phyloP scores from a whole-genome alignment of 2,113 vertebrate species.

The Eolophus roseicapilla region DNA sequence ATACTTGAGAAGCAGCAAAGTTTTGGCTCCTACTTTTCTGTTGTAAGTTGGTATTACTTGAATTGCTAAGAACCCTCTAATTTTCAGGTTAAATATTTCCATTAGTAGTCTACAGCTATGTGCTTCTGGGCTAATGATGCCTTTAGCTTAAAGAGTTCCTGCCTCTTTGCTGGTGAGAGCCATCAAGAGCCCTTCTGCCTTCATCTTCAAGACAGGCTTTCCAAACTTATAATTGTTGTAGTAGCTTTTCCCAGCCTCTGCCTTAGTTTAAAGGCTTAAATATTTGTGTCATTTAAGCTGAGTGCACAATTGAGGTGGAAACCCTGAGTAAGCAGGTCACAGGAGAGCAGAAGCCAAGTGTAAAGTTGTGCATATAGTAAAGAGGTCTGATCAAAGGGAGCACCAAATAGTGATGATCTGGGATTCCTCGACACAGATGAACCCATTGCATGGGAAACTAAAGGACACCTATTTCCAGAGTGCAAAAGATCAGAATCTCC shows the following conservation, averaged over 20 bases:
- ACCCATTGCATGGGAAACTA: fast-evolving
- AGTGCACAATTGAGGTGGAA: neutral
- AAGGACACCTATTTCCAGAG: neutral
- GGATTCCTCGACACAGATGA: neutral
- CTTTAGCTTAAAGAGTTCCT: neutral
- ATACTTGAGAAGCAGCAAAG: neutral
- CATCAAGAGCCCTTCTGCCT: neutral
- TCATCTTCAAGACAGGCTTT: neutral
- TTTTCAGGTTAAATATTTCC: constrained; percentile 32
- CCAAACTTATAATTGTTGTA: fast-evolving
- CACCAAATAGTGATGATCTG: neutral
- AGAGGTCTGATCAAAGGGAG: neutral
- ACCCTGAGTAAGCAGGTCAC: neutral
- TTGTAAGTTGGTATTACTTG: neutral
- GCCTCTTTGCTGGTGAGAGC: neutral
- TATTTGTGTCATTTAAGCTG: neutral
- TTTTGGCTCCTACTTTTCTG: neutral
- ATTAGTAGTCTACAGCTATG: neutral
- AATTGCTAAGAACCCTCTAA: neutral
- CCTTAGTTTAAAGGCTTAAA: neutral
- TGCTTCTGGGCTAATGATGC: neutral
- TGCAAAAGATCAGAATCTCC: neutral
- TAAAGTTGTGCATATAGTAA: neutral
- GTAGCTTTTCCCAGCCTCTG: neutral
- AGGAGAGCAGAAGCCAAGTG: neutral